phyloP scores from a whole-genome alignment of 2,888 invertebrate species.

The Dioctria linearis region DNA sequence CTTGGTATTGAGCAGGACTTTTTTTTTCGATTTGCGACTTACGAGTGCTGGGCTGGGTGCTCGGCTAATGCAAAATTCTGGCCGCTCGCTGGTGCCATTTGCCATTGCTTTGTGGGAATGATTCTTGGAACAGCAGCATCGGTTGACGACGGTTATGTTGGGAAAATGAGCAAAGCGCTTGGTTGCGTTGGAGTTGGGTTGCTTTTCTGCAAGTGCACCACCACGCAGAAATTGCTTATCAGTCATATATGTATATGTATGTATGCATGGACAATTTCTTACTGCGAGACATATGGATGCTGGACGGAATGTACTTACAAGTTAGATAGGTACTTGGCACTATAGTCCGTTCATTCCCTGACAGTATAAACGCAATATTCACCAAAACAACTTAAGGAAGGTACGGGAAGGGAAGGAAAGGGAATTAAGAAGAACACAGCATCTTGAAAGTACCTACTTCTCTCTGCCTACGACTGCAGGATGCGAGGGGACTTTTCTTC shows the following conservation, averaged over 20 bases:
- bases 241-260: not conserved
- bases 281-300: not conserved
- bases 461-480: not conserved
- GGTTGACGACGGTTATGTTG: not conserved
- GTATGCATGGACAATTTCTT: not conserved
- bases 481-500: not conserved
- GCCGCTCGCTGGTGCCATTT: slow-evolving; percentile 11
- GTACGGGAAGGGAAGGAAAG: not conserved
- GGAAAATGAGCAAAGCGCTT: slow-evolving; percentile 35
- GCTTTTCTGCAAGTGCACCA: slow-evolving; percentile 16
- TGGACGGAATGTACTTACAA: not conserved
- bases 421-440: not conserved
- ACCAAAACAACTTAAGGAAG: slow-evolving; percentile 14
- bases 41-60: slow-evolving; percentile 10
- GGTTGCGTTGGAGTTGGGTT: slow-evolving; percentile 15
- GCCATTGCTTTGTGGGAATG: slow-evolving; percentile 26
- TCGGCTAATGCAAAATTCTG: slow-evolving; percentile 26
- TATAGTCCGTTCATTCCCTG: not conserved
- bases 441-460: slow-evolving; percentile 6
- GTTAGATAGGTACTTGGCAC: not conserved
- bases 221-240: not conserved
- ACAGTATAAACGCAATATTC: not conserved
- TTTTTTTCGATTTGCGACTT: slow-evolving; percentile 3
- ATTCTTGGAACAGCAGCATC: slow-evolving; percentile 30
- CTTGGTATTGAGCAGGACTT: slow-evolving; percentile 46